phyloP scores from a whole-genome alignment of 2,797 vertebrate species.

The Gymnodraco acuticeps region DNA sequence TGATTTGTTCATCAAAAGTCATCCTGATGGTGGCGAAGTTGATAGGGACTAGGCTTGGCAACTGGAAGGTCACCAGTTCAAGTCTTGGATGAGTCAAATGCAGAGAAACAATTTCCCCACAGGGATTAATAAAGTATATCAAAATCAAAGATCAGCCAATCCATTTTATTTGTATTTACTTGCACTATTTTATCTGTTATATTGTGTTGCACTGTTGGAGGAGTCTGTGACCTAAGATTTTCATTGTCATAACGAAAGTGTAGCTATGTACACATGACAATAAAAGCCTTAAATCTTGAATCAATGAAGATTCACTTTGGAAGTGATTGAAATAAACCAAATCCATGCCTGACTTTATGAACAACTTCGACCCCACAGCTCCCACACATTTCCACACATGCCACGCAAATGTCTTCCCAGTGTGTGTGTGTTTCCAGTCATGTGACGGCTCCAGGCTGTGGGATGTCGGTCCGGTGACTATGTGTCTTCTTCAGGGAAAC shows the following conservation, averaged over 20 bases:
- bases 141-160: not conserved
- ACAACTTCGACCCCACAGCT: not conserved
- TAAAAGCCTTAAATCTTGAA: not conserved
- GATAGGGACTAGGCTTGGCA: too few species aligned
- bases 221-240: too few species aligned
- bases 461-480: conserved; percentile 44
- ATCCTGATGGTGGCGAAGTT: too few species aligned
- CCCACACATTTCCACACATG: not conserved
- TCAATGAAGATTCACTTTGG: not conserved
- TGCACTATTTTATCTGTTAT: too few species aligned
- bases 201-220: too few species aligned
- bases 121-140: too few species aligned
- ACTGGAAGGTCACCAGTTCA: too few species aligned
- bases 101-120: too few species aligned
- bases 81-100: too few species aligned
- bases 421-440: conserved; percentile 30
- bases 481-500: conserved; percentile 4
- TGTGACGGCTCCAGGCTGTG: conserved; percentile 39
- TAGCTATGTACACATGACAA: too few species aligned
- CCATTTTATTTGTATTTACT: too few species aligned
- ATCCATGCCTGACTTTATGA: not conserved
- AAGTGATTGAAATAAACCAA: not conserved
- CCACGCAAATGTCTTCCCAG: not conserved
- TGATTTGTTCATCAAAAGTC: not conserved
- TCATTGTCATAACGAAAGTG: too few species aligned